A percentile compares a stretch with the other conserved stretches of the same genome.
phyloP scores from a whole-genome alignment of 30 jellyfish, hydroid and myxozoan species.

The Sanderia malayensis region DNA sequence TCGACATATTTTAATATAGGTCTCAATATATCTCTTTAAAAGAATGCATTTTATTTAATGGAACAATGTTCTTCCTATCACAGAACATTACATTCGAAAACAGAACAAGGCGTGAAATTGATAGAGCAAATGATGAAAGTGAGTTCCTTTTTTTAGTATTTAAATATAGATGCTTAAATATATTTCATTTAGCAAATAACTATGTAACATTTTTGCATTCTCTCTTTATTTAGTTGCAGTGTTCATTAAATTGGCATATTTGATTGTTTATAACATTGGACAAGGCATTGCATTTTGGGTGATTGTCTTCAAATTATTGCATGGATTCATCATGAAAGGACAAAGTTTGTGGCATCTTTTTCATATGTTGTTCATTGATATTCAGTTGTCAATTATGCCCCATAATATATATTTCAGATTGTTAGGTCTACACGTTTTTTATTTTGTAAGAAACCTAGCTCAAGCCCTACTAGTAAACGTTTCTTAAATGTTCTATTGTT shows the following conservation, averaged over 20 bases:
- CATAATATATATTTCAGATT: no score
- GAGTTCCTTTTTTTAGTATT: slow-evolving; percentile 29
- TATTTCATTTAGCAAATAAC: not conserved
- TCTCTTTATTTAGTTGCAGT: slow-evolving; percentile 47
- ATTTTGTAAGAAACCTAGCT: no score
- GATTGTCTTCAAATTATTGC: slow-evolving; percentile 50
- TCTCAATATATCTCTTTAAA: no score
- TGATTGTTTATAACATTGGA: slow-evolving; percentile 67
- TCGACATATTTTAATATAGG: no score
- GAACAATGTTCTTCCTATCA: not conserved
- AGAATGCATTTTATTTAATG: no score
- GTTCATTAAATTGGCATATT: slow-evolving; percentile 78
- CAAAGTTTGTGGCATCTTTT: slow-evolving; percentile 64
- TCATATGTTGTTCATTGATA: no score
- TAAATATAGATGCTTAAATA: no score
- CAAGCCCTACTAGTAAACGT: no score
- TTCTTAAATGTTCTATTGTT: no score
- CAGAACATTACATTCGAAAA: slow-evolving; percentile 86
- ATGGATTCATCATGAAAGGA: slow-evolving; percentile 41
- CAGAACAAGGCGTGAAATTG: slow-evolving; percentile 77
- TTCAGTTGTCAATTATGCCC: no score
- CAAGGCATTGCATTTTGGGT: slow-evolving; percentile 80
- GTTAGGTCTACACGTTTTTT: no score
- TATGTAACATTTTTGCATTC: not conserved
- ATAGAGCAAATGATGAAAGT: slow-evolving; percentile 89